A percentile compares a stretch with the other conserved stretches of the same genome.
Evolutionary conservation across 2,113 vertebrate species (phyloP).

Genomic region (Macrotus californicus): DNA sequence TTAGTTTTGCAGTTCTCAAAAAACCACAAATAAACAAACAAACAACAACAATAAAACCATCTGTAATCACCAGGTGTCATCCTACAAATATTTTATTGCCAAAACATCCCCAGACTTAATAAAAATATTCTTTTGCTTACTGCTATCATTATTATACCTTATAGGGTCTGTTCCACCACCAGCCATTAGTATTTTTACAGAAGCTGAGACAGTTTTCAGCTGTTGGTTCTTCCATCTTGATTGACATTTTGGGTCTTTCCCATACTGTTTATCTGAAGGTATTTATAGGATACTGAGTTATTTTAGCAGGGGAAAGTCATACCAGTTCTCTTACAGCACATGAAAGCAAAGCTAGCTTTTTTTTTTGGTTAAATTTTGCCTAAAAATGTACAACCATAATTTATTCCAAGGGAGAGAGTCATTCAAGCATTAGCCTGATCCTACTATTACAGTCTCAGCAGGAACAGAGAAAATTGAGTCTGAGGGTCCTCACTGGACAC

Average conservation of each 20-base stretch:
- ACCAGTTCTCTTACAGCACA: background rate
- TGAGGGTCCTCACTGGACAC: background rate
- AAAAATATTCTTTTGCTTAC: background rate
- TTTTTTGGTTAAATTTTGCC: background rate
- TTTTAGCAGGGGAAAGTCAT: background rate
- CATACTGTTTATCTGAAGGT: background rate
- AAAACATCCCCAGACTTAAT: background rate
- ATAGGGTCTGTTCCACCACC: background rate
- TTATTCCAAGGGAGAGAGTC: background rate
- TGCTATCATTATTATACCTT: background rate
- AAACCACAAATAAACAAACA: background rate
- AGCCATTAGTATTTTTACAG: background rate
- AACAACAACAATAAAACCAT: background rate
- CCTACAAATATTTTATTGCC: background rate
- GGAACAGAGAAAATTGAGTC: background rate
- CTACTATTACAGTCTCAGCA: background rate
- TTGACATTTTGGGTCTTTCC: background rate
- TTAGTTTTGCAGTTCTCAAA: background rate
- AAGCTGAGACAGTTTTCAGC: background rate
- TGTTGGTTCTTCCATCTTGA: background rate
- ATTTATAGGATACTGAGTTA: background rate
- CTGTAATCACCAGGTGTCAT: background rate
- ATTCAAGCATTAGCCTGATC: constrained; percentile 6
- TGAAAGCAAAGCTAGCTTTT: background rate
- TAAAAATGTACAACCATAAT: background rate